A percentile compares a stretch with the other conserved stretches of the same genome.
Conservation (phyloP, 2,888 invertebrate genomes). For the Cantharis nigra region DNA sequence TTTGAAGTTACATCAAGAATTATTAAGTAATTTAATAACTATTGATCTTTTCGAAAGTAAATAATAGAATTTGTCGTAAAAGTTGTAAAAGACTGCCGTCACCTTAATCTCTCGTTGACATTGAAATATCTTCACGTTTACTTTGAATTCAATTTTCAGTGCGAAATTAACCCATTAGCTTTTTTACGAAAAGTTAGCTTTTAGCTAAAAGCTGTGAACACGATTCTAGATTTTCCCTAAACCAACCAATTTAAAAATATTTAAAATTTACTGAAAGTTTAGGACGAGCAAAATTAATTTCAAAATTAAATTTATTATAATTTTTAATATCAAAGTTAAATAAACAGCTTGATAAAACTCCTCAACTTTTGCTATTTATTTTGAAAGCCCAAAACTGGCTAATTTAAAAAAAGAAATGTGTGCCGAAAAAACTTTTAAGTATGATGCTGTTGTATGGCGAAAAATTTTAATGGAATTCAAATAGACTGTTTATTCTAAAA, state of each 20-base stretch:
- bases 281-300: neutral
- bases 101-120: neutral
- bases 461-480: neutral
- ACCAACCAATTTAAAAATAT: neutral
- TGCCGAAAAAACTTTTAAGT: neutral
- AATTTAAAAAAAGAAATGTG: neutral
- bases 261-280: neutral
- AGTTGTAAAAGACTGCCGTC: neutral
- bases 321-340: neutral
- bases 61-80: conserved; percentile 18
- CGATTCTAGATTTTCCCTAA: neutral
- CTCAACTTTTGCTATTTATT: neutral
- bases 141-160: neutral
- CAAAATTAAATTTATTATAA: neutral
- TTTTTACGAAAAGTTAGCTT: neutral
- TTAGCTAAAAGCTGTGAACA: neutral
- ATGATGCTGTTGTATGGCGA: neutral
- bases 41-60: conserved; percentile 15
- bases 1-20: conserved; percentile 2
- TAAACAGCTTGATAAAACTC: neutral
- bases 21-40: conserved; percentile 15
- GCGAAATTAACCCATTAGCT: neutral
- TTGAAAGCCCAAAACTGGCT: neutral
- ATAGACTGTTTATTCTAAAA: neutral
- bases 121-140: neutral